Percentiles rank a stretch among this genome's conserved stretches.
Conservation (phyloP, 2,797 vertebrate species). For the Dipus sagitta region DNA sequence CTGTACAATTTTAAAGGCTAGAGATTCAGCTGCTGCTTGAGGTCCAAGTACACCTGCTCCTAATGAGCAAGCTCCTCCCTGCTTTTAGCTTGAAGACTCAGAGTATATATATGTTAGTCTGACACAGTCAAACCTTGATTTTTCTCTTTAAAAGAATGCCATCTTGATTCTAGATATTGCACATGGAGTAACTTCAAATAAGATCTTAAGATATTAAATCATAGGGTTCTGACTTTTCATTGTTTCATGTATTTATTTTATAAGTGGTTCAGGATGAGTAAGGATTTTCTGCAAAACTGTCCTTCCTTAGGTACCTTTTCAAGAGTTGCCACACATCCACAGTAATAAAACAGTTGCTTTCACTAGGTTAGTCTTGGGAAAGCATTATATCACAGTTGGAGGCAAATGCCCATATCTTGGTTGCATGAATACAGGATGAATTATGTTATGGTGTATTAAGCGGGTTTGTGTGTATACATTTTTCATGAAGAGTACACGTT, state of each 20-base stretch:
- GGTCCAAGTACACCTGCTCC: not conserved
- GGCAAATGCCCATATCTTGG: conserved; percentile 35
- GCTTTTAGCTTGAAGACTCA: not conserved
- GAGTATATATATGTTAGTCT: not conserved
- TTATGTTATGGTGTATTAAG: conserved; percentile 60
- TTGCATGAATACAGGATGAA: conserved; percentile 65
- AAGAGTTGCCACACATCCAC: conserved; percentile 18
- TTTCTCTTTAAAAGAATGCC: not conserved
- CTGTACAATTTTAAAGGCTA: not conserved
- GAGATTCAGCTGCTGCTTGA: not conserved
- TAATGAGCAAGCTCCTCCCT: not conserved
- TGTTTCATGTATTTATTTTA: not conserved
- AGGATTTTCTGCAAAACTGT: not conserved
- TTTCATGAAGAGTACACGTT: conserved; percentile 63
- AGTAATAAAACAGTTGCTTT: conserved; percentile 32
- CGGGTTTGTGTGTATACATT: conserved; percentile 50
- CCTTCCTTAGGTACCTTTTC: conserved; percentile 6
- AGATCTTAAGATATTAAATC: not conserved
- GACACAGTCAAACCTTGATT: not conserved
- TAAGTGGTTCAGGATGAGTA: not conserved
- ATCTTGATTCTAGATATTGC: not conserved
- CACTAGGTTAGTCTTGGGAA: conserved; percentile 40
- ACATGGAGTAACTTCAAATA: conserved; percentile 23
- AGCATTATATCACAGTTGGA: conserved; percentile 43
- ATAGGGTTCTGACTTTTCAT: not conserved